Conservation (phyloP, 2,888 invertebrate genomes). For the Drosophila stalkeri region DNA sequence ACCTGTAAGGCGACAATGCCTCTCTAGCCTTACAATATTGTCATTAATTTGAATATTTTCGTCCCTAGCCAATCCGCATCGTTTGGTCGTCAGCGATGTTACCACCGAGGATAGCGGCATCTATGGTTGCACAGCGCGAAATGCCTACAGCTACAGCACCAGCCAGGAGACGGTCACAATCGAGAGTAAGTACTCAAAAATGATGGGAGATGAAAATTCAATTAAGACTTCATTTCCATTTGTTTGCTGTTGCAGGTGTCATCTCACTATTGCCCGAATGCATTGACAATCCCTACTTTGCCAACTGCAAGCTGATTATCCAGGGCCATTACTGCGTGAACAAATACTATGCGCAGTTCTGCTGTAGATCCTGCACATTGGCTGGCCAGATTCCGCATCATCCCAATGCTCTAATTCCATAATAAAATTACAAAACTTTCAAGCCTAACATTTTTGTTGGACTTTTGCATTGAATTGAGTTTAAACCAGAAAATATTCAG, state of each 20-base stretch:
- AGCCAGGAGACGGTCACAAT: slow-evolving; percentile 89
- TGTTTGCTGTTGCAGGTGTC: slow-evolving; percentile 69
- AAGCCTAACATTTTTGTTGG: slow-evolving; percentile 57
- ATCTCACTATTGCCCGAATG: slow-evolving; percentile 92
- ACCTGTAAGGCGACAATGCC: slow-evolving; percentile 86
- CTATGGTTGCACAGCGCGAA: slow-evolving; percentile 94
- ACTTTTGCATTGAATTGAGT: slow-evolving; percentile 63
- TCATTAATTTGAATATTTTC: neutral
- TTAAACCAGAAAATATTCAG: slow-evolving; percentile 51
- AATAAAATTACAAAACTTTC: slow-evolving; percentile 33
- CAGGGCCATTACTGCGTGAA: slow-evolving; percentile 93
- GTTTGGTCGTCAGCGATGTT: slow-evolving; percentile 89
- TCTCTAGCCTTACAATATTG: neutral
- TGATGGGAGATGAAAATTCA: no score
- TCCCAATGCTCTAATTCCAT: slow-evolving; percentile 81
- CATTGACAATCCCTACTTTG: slow-evolving; percentile 94
- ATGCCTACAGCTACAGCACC: slow-evolving; percentile 89
- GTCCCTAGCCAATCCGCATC: slow-evolving; percentile 87
- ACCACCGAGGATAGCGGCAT: slow-evolving; percentile 90
- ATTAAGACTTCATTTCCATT: neutral
- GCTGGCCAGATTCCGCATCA: slow-evolving; percentile 89
- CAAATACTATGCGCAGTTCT: slow-evolving; percentile 96
- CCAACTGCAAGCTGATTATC: slow-evolving; percentile 95
- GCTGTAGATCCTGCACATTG: slow-evolving; percentile 96
- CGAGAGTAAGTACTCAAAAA: slow-evolving; percentile 88